Base-by-base conservation (phyloP, 2,888 invertebrate genomes). In the Octodonta nipae region DNA sequence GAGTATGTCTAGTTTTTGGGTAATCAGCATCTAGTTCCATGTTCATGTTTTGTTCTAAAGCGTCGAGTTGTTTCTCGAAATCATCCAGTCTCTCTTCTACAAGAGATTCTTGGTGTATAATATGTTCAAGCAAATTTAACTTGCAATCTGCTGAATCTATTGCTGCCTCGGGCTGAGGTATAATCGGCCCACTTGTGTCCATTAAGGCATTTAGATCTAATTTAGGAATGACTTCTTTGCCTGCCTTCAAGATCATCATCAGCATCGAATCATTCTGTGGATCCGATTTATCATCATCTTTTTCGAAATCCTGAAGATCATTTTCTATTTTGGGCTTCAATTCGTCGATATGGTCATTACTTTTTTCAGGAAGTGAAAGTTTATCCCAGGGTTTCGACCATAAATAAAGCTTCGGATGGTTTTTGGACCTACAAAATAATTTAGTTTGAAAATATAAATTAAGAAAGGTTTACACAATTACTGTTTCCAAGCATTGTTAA, bases 331-430 rank as follows among this genome's bases (percentile, higher is more conserved):
- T 45, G n/a, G 40, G 41, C 34, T 49, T 43, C 25, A 28, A 33
- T 14, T 45, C 43, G 11, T 37, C 28, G 20, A 37, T 22, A 26
- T 43, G 43, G 13, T 34, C 29, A 35, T 44, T 46, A 2, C 29
- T 10, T 27, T 56, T 56, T 38, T 58, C 57, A 3, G 59, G 56
- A 29, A 59, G 37, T 28, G 52, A 44, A 58, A 61, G 11, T 61
- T 74, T 73, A 46, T 79, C 79, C 85, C 85, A 86, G 41, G 78
- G 78, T 47, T 83, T 82, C 0, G 85, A 81, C 87, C 86, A 87
- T 1, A 86, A 65, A 58, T 86, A 86, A 20, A 87, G 64, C 51
- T 87, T 87, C 0, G 85, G 86, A 53, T 87, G 87, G 55, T 83
- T 78, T 45, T 81, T 80, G 37, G 77, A 78, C 29, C 76, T 77